These are phyloP conservation scores for Pteropus alecto DNA, from an alignment of 2,113 vertebrate species.

Conservation along the genomic window DNA sequence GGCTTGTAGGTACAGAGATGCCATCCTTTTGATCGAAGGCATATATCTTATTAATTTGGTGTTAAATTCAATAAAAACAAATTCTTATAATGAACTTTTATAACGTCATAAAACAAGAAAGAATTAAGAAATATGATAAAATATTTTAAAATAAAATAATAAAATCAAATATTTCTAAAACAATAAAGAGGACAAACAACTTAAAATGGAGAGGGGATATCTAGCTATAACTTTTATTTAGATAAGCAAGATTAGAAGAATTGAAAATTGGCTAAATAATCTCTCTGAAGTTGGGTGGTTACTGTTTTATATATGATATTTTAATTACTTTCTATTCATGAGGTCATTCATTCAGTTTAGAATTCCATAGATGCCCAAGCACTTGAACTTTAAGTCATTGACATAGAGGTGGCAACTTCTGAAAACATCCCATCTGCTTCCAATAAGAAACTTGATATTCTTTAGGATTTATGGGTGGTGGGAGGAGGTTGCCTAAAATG, in stretches of 20 bases:
- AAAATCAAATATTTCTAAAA: slow-evolving; percentile 28
- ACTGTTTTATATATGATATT: slow-evolving; percentile 8
- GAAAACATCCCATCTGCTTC: slow-evolving; percentile 73
- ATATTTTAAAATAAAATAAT: slow-evolving; percentile 40
- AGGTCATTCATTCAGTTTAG: slow-evolving; percentile 34
- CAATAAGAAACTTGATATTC: slow-evolving; percentile 74
- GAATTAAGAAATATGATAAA: slow-evolving; percentile 19
- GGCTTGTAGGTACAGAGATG: neutral
- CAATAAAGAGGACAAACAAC: slow-evolving; percentile 50
- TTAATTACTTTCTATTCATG: slow-evolving; percentile 58
- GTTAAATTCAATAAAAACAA: slow-evolving; percentile 19
- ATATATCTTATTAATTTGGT: neutral
- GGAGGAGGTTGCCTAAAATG: slow-evolving; percentile 54
- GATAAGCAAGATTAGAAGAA: slow-evolving; percentile 54
- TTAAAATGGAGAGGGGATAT: neutral
- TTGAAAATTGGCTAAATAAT: slow-evolving; percentile 34
- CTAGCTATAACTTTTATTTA: slow-evolving; percentile 37
- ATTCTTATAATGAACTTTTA: neutral
- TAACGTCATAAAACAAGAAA: neutral
- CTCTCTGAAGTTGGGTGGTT: slow-evolving; percentile 28
- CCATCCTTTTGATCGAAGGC: neutral
- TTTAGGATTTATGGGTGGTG: slow-evolving; percentile 66
- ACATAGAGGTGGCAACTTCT: slow-evolving; percentile 54
- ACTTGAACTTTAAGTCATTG: slow-evolving; percentile 52
- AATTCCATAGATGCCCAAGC: slow-evolving; percentile 57